phyloP scores from a whole-genome alignment of 1,140 invertebrate genomes.

The Aphaenogaster rudis region DNA sequence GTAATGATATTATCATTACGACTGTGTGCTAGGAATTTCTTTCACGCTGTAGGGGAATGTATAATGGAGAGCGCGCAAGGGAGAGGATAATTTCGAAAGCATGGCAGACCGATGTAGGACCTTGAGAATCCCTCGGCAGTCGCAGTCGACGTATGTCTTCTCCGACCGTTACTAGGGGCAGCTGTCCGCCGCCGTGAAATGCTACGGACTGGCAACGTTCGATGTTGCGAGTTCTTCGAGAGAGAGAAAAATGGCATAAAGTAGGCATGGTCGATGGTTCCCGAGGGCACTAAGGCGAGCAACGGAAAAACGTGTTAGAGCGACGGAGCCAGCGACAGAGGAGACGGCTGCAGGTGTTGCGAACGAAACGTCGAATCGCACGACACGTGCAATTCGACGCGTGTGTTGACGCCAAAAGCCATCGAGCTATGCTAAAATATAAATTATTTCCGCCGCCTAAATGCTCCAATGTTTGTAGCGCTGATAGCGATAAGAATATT shows the following conservation, averaged over 20 bases:
- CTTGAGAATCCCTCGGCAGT: conserved; percentile 72
- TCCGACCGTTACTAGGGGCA: conserved; percentile 74
- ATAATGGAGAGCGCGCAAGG: conserved; percentile 17
- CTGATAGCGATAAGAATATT: conserved; percentile 30
- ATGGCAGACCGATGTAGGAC: conserved; percentile 51
- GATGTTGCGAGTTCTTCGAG: conserved; percentile 12
- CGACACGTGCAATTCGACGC: conserved; percentile 29
- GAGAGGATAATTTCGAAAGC: conserved; percentile 67
- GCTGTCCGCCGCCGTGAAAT: conserved; percentile 68
- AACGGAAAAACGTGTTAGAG: conserved; percentile 54
- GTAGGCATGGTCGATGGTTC: conserved; percentile 43
- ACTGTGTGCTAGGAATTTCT: neutral
- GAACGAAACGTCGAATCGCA: conserved; percentile 34
- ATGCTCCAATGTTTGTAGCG: neutral
- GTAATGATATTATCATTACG: conserved; percentile 18
- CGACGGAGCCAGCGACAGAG: conserved; percentile 8
- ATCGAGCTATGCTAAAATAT: conserved; percentile 13
- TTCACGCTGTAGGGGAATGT: conserved; percentile 15
- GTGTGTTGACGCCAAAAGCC: conserved; percentile 31
- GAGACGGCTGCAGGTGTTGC: conserved; percentile 68
- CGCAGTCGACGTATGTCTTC: conserved; percentile 60
- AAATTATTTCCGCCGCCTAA: neutral
- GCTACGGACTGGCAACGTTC: conserved; percentile 59
- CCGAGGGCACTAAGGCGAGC: conserved; percentile 46
- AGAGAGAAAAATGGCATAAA: conserved; percentile 52